phyloP scores from a whole-genome alignment of 53 echinoderm and acorn worm genomes.

The Mesocentrotus franciscanus region DNA sequence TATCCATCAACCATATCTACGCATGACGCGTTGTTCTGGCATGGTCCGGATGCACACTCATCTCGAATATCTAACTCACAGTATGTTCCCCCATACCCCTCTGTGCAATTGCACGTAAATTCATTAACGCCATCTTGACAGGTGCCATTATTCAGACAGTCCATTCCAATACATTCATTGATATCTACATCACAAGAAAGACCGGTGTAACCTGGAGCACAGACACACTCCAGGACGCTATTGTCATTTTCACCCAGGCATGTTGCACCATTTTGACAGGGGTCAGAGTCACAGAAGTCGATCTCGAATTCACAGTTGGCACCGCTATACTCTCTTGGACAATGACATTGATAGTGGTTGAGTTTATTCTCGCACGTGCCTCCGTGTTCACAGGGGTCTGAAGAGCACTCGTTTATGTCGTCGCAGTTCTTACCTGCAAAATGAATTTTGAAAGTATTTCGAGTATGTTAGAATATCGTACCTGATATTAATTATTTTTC shows the following conservation, averaged over 20 bases:
- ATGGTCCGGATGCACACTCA: slow-evolving; percentile 54
- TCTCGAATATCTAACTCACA: slow-evolving; percentile 48
- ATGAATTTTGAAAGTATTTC: neutral
- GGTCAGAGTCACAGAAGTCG: slow-evolving; percentile 35
- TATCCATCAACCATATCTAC: slow-evolving; percentile 43
- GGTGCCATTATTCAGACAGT: slow-evolving; percentile 41
- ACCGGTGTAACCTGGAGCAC: slow-evolving; percentile 34
- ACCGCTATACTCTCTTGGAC: slow-evolving; percentile 50
- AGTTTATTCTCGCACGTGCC: slow-evolving; percentile 43
- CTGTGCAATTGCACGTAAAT: slow-evolving; percentile 34
- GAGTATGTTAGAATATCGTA: neutral
- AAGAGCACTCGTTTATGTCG: slow-evolving; percentile 54
- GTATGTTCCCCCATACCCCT: slow-evolving; percentile 15
- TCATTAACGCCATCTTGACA: slow-evolving; percentile 16
- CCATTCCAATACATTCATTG: slow-evolving; percentile 39
- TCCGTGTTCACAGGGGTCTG: slow-evolving; percentile 55
- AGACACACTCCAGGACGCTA: slow-evolving; percentile 9
- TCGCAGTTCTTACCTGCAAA: slow-evolving; percentile 59
- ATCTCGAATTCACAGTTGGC: slow-evolving; percentile 49
- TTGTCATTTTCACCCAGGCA: slow-evolving; percentile 50
- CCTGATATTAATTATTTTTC: neutral
- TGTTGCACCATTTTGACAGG: slow-evolving; percentile 44
- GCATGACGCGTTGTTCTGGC: slow-evolving; percentile 62
- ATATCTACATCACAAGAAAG: neutral
- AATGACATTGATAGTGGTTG: slow-evolving; percentile 41